Percentiles rank a stretch among this genome's conserved stretches.
phyloP scores from a whole-genome alignment of 2,113 vertebrate genomes.

The Pleuronectes platessa region DNA sequence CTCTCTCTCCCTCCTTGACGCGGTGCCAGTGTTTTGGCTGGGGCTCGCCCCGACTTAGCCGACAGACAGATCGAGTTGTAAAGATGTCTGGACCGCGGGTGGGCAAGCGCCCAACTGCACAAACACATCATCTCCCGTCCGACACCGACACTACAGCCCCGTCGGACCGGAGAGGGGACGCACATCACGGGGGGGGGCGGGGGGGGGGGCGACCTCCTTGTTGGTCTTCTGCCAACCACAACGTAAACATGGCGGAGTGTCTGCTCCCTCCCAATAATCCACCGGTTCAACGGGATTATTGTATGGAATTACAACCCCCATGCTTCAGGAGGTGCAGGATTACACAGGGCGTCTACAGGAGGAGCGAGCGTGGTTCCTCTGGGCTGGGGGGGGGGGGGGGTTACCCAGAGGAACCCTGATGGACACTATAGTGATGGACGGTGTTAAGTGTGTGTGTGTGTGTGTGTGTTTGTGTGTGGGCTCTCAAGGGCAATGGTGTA shows the following conservation, averaged over 20 bases:
- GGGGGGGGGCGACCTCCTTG: not conserved
- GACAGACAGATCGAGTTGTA: slow-evolving; percentile 57
- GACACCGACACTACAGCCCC: slow-evolving; percentile 29
- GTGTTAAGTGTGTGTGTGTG: slow-evolving; percentile 16
- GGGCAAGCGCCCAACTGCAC: slow-evolving; percentile 49
- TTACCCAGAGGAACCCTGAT: too few relatives aligned
- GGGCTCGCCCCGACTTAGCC: slow-evolving; percentile 22
- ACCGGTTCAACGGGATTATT: slow-evolving; percentile 51
- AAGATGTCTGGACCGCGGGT: slow-evolving; percentile 54
- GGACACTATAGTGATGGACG: too few relatives aligned
- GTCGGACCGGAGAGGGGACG: not conserved
- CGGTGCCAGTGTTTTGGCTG: slow-evolving; percentile 57
- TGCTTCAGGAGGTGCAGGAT: not conserved
- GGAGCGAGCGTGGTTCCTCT: too few relatives aligned
- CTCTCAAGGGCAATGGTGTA: slow-evolving; percentile 49
- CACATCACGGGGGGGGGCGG: not conserved
- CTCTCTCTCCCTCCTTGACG: slow-evolving; percentile 30
- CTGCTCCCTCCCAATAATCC: slow-evolving; percentile 41
- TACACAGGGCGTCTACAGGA: too few relatives aligned
- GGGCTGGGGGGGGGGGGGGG: too few relatives aligned
- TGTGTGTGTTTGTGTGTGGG: slow-evolving; percentile 9
- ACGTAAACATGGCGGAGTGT: not conserved
- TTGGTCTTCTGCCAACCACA: slow-evolving; percentile 2
- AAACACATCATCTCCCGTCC: slow-evolving; percentile 37
- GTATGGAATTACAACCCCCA: slow-evolving; percentile 52